These are phyloP conservation scores for Scaptomyza flava DNA, from an alignment of 2,888 invertebrate genomes.

Conservation along the genomic window DNA sequence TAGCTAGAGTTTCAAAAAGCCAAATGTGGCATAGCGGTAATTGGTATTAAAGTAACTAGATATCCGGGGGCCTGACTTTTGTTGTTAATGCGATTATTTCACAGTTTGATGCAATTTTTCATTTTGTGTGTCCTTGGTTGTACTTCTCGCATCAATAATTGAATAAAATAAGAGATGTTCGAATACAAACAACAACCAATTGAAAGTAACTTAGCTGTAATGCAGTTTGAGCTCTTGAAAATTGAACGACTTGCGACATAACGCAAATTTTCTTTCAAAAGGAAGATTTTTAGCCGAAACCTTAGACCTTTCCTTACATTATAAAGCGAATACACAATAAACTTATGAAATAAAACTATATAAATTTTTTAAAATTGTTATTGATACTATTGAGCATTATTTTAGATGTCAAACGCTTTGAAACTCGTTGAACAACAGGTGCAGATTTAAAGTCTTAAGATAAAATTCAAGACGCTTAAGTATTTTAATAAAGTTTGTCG, in stretches of 20 bases:
- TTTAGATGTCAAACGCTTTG: too few species aligned
- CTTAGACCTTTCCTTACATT: too few species aligned
- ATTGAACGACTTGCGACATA: too few species aligned
- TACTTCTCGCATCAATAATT: slow-evolving; percentile 6
- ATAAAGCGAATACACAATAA: too few species aligned
- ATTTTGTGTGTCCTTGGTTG: slow-evolving; percentile 1
- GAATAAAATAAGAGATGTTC: not conserved
- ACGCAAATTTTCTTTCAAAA: too few species aligned
- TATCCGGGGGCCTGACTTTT: not conserved
- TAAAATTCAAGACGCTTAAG: too few species aligned
- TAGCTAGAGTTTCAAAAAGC: not conserved
- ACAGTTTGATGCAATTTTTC: not conserved
- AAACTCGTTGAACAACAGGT: too few species aligned
- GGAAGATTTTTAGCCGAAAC: too few species aligned
- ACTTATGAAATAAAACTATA: too few species aligned
- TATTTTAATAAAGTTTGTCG: not conserved
- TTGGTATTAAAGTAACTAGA: not conserved
- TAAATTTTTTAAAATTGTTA: too few species aligned
- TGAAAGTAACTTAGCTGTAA: too few species aligned
- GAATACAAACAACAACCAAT: slow-evolving; percentile 1
- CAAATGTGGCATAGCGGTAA: not conserved
- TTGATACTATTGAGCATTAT: too few species aligned
- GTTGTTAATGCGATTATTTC: not conserved
- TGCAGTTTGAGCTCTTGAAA: not conserved
- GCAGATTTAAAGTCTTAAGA: not conserved